Base-by-base conservation (phyloP, 2,888 invertebrate species). In the Tanytarsus gracilentus region DNA sequence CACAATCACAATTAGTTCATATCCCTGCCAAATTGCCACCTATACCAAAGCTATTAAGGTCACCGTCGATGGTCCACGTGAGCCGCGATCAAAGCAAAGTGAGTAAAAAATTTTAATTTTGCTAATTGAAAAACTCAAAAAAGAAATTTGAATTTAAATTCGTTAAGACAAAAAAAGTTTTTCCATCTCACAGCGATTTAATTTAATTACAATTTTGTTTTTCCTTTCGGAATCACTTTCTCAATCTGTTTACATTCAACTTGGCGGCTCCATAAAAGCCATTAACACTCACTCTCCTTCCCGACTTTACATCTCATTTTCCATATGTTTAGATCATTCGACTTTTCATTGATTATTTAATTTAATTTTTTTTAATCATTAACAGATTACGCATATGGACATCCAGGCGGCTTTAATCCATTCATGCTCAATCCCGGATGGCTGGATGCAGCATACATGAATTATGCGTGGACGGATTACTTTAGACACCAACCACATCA, bases 11-110 rank as follows among this genome's bases (percentile, higher is more conserved):
- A 90, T 99, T 69, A 85, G 85, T 71, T 82, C 87, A 3, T 79
- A 82, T 65, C 83, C 83, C 8, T 78, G 81, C 64, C 96, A 97
- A 78, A 85, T 96, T 26, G 92, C 96, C 53, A 88, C 92, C 4
- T 98, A 97, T 74, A 85, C 78, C 68, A 97, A 97, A 72, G 97
- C 97, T 59, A 99, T 99, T 74, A 99, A 99, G 80, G 97, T 99
- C 61, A 99, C 99, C 21, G 99, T 99, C 29, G 99, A 99, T 71
- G 99, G 99, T 68, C 99, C 99, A 1, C 78, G 99, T 68, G 97
- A 98, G 77, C 97, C 98, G 14, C 79, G 97, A 75, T 93, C 93
- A 66, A 96, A 95, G 76, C 90, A 92, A 78, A 91, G 95, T 95
- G 82, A 89, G 93, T 85, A 16, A 40, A 40, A 40, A 40, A 40